Base-by-base conservation (phyloP, 2,797 vertebrate genomes). In the Oreortyx pictus region DNA sequence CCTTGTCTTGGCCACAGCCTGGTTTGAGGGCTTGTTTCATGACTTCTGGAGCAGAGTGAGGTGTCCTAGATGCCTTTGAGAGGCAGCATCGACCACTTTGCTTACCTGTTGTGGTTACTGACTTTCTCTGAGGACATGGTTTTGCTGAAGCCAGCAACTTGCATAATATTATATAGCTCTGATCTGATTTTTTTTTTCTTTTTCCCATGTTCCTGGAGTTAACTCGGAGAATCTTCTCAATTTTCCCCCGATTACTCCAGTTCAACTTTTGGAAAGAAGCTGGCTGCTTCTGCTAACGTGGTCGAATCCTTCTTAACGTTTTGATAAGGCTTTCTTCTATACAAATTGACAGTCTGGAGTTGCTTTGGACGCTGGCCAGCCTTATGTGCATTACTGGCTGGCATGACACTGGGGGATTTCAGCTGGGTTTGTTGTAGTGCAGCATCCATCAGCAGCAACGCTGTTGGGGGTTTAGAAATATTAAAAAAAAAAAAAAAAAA, bases 291-390 rank as follows among this genome's bases (percentile, higher is more conserved):
- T 71, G 57, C 57, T 67, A 23, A 43, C 0, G 13, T 25, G 50
- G 57, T 76, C 95, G 89, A 91, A 76, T 92, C 83, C 81, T 68
- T 85, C 78, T 67, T 77, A 31, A 79, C 62, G 2, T 77, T 83
- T 46, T 6, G 14, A 65, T 76, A 80, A 93, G 84, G 68, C 68
- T 82, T 89, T 84, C 88, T 71, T 74, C 65, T 77, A 59, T 65
- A 14, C 47, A 4, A 61, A 76, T 17, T 84, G 87, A 87, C 74
- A 79, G 74, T 56, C 83, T 67, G 52, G 82, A 81, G 54, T 59
- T 31, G 50, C 47, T 70, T 61, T 95, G 89, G 92, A 16, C 23
- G 11, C 47, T 37, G 70, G 86, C 77, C 91, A 92, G 62, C 64
- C 68, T 29, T 29, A 4, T 43, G 78, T 41, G 33, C 76, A 3